A percentile compares a stretch with the other conserved stretches of the same genome.
Conservation (phyloP, 2,113 vertebrate species). For the Clinocottus analis region DNA sequence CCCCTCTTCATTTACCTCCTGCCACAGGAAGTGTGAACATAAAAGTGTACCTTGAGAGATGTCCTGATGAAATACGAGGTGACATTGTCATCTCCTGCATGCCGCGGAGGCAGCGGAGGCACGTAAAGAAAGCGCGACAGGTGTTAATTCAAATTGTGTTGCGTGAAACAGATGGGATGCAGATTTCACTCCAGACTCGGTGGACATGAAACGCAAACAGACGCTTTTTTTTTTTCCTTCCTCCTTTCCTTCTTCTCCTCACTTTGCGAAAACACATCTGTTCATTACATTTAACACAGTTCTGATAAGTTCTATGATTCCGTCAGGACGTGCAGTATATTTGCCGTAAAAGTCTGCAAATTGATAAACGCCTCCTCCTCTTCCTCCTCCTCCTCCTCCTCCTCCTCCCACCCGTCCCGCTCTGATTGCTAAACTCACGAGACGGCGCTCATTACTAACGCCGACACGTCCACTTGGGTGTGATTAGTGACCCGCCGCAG, state of each 20-base stretch:
- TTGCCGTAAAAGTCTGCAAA: neutral
- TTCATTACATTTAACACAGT: constrained; percentile 38
- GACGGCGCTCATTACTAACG: neutral
- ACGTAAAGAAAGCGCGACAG: constrained; percentile 27
- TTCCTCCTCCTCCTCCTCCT: no score
- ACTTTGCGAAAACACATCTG: constrained; percentile 45
- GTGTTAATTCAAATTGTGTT: constrained; percentile 51
- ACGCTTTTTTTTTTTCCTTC: neutral
- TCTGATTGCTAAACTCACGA: neutral
- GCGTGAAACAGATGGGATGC: constrained; percentile 54
- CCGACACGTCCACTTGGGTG: neutral
- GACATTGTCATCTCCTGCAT: neutral
- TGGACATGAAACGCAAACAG: constrained; percentile 33
- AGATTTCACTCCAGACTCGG: constrained; percentile 45
- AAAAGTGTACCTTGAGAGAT: no score
- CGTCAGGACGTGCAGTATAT: constrained; percentile 3
- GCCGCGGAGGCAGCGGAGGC: neutral
- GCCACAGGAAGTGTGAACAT: no score
- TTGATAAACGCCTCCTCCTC: neutral
- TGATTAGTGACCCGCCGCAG: constrained; percentile 5
- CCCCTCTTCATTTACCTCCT: no score
- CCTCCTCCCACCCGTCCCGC: no score
- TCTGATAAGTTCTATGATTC: neutral
- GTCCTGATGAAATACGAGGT: no score
- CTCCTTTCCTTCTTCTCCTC: no score